Conservation (phyloP, 2,888 invertebrate species). For the Phytoseiulus persimilis region DNA sequence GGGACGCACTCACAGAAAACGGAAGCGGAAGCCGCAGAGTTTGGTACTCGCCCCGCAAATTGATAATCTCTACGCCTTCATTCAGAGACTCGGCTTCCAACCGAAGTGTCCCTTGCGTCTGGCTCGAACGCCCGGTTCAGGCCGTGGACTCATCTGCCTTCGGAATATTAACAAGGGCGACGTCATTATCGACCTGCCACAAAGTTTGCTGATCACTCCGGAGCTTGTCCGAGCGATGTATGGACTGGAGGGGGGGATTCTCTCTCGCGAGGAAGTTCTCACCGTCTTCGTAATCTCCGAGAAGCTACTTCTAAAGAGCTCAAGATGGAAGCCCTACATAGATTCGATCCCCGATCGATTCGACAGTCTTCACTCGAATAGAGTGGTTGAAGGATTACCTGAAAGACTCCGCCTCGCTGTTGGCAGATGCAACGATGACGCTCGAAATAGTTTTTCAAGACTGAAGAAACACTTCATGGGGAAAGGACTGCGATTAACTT, state of each 20-base stretch:
- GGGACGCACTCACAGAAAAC: neutral
- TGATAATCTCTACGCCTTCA: neutral
- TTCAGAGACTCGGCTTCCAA: slow-evolving; percentile 47
- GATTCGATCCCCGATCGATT: slow-evolving; percentile 47
- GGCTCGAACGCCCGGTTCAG: slow-evolving; percentile 54
- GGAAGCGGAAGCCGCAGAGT: neutral
- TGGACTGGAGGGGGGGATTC: slow-evolving; percentile 46
- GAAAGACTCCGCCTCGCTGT: slow-evolving; percentile 56
- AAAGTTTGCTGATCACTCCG: slow-evolving; percentile 54
- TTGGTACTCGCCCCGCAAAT: neutral
- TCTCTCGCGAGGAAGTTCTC: slow-evolving; percentile 63
- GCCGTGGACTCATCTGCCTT: slow-evolving; percentile 65
- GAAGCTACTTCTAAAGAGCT: slow-evolving; percentile 54
- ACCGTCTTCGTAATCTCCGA: slow-evolving; percentile 66
- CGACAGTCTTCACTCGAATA: slow-evolving; percentile 39
- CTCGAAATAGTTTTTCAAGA: neutral
- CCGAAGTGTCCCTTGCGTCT: slow-evolving; percentile 8
- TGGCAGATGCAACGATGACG: neutral
- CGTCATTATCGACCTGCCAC: slow-evolving; percentile 56
- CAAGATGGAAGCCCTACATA: slow-evolving; percentile 49
- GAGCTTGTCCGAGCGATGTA: slow-evolving; percentile 47
- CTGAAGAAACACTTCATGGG: slow-evolving; percentile 34
- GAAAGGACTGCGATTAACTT: neutral
- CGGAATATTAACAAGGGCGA: slow-evolving; percentile 56
- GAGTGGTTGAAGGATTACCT: neutral